Base-by-base conservation (phyloP, 2,113 vertebrate species). In the Edolisoma coerulescens region DNA sequence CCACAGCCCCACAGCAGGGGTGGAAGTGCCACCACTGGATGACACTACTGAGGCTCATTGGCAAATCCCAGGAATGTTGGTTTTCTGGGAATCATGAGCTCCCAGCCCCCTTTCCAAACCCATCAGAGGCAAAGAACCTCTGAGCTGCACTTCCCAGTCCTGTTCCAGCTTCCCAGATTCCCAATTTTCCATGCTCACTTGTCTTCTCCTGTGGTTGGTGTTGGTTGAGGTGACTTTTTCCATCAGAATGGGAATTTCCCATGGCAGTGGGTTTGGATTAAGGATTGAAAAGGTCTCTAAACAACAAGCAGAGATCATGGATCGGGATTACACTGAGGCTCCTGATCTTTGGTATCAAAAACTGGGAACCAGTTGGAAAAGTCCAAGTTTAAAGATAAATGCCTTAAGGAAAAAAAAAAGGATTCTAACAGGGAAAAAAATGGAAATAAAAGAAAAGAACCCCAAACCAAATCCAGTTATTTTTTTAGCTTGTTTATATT, bases 121-220 rank as follows among this genome's bases (percentile, higher is more conserved):
- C 49, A 45, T 23, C 28, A 13, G 7, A 64, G 50, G 11, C 14
- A 22, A 49, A 87, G 9, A n/a, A 10, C 20, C 59, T 57, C 8
- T 3, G 63, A 53, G 18, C 23, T 47, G 15, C 26, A n/a, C 15
- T 39, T 84, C 53, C 39, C 63, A 69, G 4, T 39, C 22, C 33
- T 16, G 9, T 16, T 22, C 41, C 61, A 52, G 27, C 35, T 68
- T 83, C 27, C 3, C 45, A 7, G 9, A 7, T 63, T 61, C 35
- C 61, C 35, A 37, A 6, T 1, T 57, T n/a, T 22, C 33, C 39
- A 3, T 9, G 35, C 17, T 74, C 54, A 10, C 30, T 71, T 50
- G 23, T 39, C 30, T 49, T 60, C 56, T 56, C 4, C 18, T 0
- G 15, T 32, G 53, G n/a, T 13, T 76, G 23, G 16, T 0, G 0